Conservation (phyloP, 2,797 vertebrate genomes). For the Luscinia megarhynchos region DNA sequence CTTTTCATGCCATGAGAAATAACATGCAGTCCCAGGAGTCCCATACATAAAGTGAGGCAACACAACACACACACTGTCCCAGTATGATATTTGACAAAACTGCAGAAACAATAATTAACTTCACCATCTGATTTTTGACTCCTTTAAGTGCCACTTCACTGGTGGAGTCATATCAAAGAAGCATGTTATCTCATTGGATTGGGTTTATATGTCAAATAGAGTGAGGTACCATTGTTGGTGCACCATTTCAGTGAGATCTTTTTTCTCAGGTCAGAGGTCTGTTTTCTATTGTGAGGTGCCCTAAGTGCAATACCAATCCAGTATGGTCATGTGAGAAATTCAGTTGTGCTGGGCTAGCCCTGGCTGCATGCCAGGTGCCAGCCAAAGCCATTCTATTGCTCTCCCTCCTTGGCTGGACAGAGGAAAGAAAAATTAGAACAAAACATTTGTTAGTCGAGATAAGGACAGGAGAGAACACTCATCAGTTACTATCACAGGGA, state of each 20-base stretch:
- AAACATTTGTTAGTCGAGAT: fast-evolving
- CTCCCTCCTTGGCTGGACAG: background rate
- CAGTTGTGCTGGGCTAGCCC: background rate
- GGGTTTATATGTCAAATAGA: background rate
- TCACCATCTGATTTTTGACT: background rate
- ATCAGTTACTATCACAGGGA: background rate
- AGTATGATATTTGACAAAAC: background rate
- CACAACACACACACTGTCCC: background rate
- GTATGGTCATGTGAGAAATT: background rate
- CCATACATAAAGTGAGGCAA: background rate
- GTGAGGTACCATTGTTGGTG: background rate
- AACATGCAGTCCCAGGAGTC: background rate
- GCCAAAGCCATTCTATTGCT: background rate
- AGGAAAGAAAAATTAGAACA: background rate
- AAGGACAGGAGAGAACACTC: background rate
- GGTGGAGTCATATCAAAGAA: background rate
- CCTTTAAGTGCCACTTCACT: background rate
- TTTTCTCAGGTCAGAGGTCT: background rate
- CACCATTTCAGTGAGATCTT: background rate
- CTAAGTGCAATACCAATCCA: background rate
- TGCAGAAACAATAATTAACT: background rate
- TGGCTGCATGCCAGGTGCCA: background rate
- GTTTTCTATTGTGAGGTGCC: background rate
- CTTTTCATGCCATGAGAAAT: background rate
- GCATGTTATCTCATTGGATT: background rate